phyloP scores from a whole-genome alignment of 2,113 vertebrate species.

The Etheostoma spectabile region DNA sequence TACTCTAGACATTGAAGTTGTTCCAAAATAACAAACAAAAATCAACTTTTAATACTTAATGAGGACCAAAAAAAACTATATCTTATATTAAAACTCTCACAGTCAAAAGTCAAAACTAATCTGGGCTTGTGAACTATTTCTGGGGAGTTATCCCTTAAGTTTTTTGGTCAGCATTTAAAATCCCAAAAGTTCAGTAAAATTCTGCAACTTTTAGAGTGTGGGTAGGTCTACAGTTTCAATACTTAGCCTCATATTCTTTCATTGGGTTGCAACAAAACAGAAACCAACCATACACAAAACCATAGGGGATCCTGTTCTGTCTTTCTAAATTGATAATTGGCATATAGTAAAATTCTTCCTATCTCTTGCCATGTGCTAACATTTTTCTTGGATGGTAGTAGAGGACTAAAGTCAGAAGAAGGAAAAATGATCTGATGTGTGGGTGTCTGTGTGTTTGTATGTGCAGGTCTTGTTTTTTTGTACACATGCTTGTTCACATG shows the following conservation, averaged over 20 bases:
- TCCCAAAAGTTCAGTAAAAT: too few relatives aligned
- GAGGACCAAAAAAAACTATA: background rate
- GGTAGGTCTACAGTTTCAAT: constrained; percentile 4
- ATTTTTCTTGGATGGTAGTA: constrained; percentile 72
- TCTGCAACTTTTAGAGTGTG: background rate
- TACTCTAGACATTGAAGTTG: background rate
- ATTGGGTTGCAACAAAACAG: constrained; percentile 57
- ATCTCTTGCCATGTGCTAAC: constrained; percentile 80
- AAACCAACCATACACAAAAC: constrained; percentile 41
- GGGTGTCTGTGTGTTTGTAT: constrained; percentile 36
- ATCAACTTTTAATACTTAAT: background rate
- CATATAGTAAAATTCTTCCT: constrained; percentile 71
- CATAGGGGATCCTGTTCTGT: constrained; percentile 48
- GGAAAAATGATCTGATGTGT: constrained; percentile 48
- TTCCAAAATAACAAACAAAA: constrained; percentile 3
- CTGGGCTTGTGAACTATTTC: background rate
- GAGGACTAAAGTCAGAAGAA: constrained; percentile 34
- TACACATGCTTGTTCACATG: constrained; percentile 36
- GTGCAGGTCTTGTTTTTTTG: constrained; percentile 22
- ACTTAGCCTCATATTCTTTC: constrained; percentile 17
- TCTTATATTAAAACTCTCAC: background rate
- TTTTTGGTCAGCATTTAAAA: background rate
- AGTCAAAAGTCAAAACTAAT: background rate
- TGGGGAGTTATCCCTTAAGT: background rate
- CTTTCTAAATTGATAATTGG: constrained; percentile 74